Evolutionary conservation across 2,888 invertebrate species (phyloP).

Genomic region (Cosmia pyralina): DNA sequence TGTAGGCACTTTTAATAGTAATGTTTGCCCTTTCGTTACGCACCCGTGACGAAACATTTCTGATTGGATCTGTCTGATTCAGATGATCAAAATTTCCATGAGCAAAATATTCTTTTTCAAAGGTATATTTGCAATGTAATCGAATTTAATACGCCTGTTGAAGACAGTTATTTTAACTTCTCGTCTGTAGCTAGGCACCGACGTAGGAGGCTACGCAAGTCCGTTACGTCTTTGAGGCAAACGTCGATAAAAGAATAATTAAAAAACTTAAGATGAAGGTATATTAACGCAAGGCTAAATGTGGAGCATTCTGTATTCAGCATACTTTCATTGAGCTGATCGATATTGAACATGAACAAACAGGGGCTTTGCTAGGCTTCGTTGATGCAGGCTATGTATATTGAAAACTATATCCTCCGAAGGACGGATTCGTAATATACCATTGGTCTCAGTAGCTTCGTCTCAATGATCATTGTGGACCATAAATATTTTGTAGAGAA

Average conservation of each 20-base stretch:
- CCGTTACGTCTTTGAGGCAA: slow-evolving; percentile 8
- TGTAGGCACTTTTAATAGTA: slow-evolving; percentile 4
- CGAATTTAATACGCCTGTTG: background rate
- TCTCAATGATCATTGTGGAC: background rate
- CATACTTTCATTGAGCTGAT: slow-evolving; percentile 15
- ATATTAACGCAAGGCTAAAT: slow-evolving; percentile 7
- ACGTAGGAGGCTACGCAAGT: background rate
- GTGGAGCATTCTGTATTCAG: slow-evolving; percentile 2
- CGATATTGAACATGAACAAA: slow-evolving; percentile 11
- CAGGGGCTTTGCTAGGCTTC: slow-evolving; percentile 15
- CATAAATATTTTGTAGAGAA: slow-evolving; percentile 2
- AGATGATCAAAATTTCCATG: slow-evolving; percentile 7
- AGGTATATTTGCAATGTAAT: background rate
- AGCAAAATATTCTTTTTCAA: background rate
- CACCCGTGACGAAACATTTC: slow-evolving; percentile 18
- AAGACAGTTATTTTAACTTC: background rate
- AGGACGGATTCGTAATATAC: background rate
- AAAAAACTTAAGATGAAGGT: background rate
- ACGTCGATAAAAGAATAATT: slow-evolving; percentile 6
- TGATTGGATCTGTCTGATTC: slow-evolving; percentile 18
- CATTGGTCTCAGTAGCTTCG: background rate
- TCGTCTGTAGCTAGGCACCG: background rate
- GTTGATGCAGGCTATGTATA: slow-evolving; percentile 1
- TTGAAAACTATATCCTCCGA: background rate
- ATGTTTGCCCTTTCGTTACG: background rate